Evolutionary conservation across 1,140 invertebrate species (phyloP), one percentile per base, ranked within the genome.

Genomic region (Brevipalpus yothersi): DNA sequence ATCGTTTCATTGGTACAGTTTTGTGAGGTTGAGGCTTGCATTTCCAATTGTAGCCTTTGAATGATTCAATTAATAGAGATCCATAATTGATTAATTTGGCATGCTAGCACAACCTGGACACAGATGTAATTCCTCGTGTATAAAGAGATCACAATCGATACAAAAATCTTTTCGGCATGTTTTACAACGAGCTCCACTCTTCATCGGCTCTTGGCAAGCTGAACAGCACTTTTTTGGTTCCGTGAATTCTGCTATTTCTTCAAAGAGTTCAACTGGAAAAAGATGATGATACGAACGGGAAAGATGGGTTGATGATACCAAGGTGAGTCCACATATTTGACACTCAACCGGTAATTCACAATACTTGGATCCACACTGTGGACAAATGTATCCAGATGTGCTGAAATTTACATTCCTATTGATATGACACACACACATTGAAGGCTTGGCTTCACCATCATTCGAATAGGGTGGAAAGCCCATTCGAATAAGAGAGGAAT

Each of bases 281-380:
- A 96, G 75, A 74, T 96, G 91, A 72, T 95, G 92, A 73, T 95
- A 96, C 0, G 90, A 95, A 61, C 92, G 77, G 10, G 93, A 92
- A 45, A 98, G 76, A 75, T 98, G 93, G 15, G 92, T 90, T 12
- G 93, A 90, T 8, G 92, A 95, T 4, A 96, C 92, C n/a, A 98
- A 73, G 4, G 90, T 96, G 31, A 98, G 74, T 12, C 75, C 88
- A 74, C 94, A 98, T 13, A 84, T 82, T 68, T 83, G 79, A 70
- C 94, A 98, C 73, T 97, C 93, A 1, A 91, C 86, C 0, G 94
- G 94, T 62, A 97, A 76, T 70, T 96, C 90, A 73, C 93, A 98
- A 72, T 96, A 95, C 75, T 95, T 94, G 70, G 86, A 88, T 61
- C 82, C 80, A 73, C 94, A 98, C 69, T 95, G 90, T 23, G 90